A percentile compares a stretch with the other conserved stretches of the same genome.
phyloP scores from a whole-genome alignment of 2,113 vertebrate genomes.

The Murina feae region DNA sequence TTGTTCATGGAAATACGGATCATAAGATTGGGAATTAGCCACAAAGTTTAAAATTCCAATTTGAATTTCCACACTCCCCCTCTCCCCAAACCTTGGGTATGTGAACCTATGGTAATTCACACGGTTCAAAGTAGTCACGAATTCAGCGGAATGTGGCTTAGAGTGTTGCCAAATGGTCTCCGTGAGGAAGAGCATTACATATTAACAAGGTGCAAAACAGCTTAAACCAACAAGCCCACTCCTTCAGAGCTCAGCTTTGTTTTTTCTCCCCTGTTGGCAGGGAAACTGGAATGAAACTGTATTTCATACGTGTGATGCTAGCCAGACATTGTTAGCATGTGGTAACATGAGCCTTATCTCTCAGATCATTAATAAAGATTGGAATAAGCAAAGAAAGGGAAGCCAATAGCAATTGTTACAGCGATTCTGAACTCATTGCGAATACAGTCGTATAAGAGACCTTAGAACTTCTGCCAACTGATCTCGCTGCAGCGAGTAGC shows the following conservation, averaged over 20 bases:
- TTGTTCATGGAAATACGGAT: neutral
- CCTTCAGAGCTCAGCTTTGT: neutral
- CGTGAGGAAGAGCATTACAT: neutral
- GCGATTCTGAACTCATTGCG: constrained; percentile 11
- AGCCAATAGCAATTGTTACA: neutral
- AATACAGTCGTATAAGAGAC: neutral
- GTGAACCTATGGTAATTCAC: neutral
- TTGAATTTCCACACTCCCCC: neutral
- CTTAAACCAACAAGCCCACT: neutral
- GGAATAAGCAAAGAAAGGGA: constrained; percentile 42
- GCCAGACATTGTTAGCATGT: constrained; percentile 27
- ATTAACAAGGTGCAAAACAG: constrained; percentile 27
- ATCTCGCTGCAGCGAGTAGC: neutral
- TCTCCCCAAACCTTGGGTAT: neutral
- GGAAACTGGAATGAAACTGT: neutral
- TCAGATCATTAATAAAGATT: constrained; percentile 24
- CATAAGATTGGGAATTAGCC: neutral
- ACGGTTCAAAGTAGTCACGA: neutral
- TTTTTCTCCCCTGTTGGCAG: constrained; percentile 23
- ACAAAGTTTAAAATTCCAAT: neutral
- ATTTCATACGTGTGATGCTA: neutral
- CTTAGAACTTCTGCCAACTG: neutral
- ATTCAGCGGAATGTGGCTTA: constrained; percentile 13
- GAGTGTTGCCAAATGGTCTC: neutral
- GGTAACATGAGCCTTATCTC: constrained; percentile 42